Base-by-base conservation (phyloP, 2,888 invertebrate genomes). In the Metopia argyrocephala region DNA sequence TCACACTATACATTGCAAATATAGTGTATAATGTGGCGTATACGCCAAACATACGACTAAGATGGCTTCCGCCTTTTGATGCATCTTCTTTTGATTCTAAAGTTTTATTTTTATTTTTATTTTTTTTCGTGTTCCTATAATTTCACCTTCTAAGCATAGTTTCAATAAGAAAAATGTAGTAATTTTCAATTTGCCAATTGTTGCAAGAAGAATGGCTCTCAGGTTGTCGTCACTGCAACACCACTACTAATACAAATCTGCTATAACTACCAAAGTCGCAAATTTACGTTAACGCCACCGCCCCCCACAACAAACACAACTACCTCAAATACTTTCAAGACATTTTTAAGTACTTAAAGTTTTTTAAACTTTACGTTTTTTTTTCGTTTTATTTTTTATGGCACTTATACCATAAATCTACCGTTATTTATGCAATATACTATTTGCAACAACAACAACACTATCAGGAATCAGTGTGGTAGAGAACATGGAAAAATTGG, bases 121-220 rank as follows among this genome's bases (percentile, higher is more conserved):
- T 31, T 31, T 31, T 0, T 7, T 12, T 31, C 15, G 12, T 38
- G 15, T 38, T 38, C 38, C 38, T 12, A 38, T 15, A 38, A 38
- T n/a, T n/a, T n/a, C n/a, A n/a, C 12, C 38, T 50, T 76, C 21
- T 21, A 46, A 57, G 31, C 28, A 12, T 27, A 59, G 21, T 64
- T 71, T 46, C 27, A 52, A 25, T 76, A 25, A 45, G 28, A 61
- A 65, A 52, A 75, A 73, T 56, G 59, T 59, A 46, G 66, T 71
- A 61, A 71, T 66, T 71, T 81, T 76, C 76, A 81, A 81, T 81
- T 80, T 81, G 57, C 80, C 80, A 76, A 69, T 76, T 76, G 80
- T 74, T 73, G 68, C 68, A 74, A 48, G 48, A 52, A 59, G 46
- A 73, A 48, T 69, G 59, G 64, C 57, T 68, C 65, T 71, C 70